phyloP scores from a whole-genome alignment of 2,797 vertebrate genomes.

The Ptychadena robeensis region DNA sequence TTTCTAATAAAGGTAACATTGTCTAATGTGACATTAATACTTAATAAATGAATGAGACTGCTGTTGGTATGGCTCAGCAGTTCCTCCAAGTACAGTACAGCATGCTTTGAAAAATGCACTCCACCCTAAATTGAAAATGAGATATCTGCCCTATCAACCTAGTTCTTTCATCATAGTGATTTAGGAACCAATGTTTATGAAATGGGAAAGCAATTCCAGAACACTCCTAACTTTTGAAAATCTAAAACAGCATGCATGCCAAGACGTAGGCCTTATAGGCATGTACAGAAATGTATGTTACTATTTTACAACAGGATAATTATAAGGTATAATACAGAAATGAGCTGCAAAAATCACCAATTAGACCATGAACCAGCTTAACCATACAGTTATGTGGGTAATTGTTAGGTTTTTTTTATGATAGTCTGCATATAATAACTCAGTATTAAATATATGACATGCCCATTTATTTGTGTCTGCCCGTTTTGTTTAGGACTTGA shows the following conservation, averaged over 20 bases:
- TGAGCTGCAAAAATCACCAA: neutral
- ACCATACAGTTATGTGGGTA: neutral
- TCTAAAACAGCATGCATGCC: no score
- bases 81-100: neutral
- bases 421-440: no score
- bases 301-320: no score
- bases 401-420: neutral
- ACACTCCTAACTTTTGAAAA: neutral
- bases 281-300: no score
- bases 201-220: neutral
- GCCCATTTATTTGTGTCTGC: neutral
- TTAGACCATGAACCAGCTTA: neutral
- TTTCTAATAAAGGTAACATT: slow-evolving; percentile 36
- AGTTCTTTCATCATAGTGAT: no score
- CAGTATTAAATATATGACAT: neutral
- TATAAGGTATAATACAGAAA: neutral
- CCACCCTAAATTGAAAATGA: no score
- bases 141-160: no score
- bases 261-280: no score
- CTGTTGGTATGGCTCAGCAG: neutral
- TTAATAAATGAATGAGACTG: neutral
- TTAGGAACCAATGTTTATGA: neutral
- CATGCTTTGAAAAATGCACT: no score
- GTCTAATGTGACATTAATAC: slow-evolving; percentile 25
- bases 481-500: slow-evolving; percentile 53